Evolutionary conservation across 2,797 vertebrate species (phyloP).

Genomic region (Odontamblyopus lacepedii): DNA sequence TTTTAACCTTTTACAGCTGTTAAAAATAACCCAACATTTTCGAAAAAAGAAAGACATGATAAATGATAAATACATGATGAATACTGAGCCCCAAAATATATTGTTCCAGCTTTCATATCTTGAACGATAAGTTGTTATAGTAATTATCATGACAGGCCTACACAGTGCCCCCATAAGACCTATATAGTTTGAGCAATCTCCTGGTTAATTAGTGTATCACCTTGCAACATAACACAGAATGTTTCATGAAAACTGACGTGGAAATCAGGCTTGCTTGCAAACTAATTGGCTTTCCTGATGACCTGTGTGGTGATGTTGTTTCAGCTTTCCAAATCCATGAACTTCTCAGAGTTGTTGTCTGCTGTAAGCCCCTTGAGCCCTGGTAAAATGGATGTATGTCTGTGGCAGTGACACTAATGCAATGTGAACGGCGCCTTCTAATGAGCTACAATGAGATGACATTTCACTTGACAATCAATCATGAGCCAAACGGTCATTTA

Average conservation of each 20-base stretch:
- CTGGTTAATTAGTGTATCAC: neutral
- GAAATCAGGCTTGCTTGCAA: neutral
- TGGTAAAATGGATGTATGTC: slow-evolving; percentile 38
- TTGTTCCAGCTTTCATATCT: too few relatives aligned
- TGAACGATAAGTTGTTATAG: too few relatives aligned
- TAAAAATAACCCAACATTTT: too few relatives aligned
- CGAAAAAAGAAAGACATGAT: too few relatives aligned
- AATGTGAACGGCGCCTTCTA: slow-evolving; percentile 52
- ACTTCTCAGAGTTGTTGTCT: slow-evolving; percentile 9
- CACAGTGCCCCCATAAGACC: too few relatives aligned
- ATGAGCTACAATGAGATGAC: slow-evolving; percentile 58
- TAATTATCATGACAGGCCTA: too few relatives aligned
- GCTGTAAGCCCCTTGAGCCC: slow-evolving; percentile 18
- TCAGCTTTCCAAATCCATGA: slow-evolving; percentile 19
- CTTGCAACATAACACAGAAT: neutral
- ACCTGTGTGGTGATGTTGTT: neutral
- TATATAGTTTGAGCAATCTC: too few relatives aligned
- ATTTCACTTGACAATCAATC: slow-evolving; percentile 64
- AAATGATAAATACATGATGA: too few relatives aligned
- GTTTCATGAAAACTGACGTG: neutral
- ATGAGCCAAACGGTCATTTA: slow-evolving; percentile 47
- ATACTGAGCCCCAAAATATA: too few relatives aligned
- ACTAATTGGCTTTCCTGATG: neutral
- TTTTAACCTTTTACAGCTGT: too few relatives aligned
- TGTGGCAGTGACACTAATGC: slow-evolving; percentile 50